These are phyloP conservation scores for Rhombomys opimus DNA, from an alignment of 2,113 vertebrate species.

Conservation along the genomic window DNA sequence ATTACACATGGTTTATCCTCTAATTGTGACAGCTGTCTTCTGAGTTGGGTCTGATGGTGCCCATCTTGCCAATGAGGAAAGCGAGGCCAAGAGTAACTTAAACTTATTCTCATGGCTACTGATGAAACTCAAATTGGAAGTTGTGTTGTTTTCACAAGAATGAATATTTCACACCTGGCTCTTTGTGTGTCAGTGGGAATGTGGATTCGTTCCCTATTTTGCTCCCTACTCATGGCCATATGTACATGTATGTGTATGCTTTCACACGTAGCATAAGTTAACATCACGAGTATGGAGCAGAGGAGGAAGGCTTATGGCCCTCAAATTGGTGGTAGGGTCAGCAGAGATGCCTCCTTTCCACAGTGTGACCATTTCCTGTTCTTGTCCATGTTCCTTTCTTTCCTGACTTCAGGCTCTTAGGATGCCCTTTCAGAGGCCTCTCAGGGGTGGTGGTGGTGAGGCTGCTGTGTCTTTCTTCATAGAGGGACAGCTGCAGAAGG, in stretches of 20 bases:
- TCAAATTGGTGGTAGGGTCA: neutral
- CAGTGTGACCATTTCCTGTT: neutral
- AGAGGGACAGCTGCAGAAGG: neutral
- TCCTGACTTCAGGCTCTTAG: neutral
- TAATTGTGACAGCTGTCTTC: neutral
- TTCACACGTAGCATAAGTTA: neutral
- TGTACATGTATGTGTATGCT: neutral
- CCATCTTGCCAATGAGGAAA: neutral
- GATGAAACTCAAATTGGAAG: neutral
- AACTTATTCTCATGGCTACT: neutral
- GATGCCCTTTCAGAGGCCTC: neutral
- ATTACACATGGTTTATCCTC: neutral
- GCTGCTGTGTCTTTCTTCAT: neutral
- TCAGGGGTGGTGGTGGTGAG: neutral
- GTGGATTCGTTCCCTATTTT: rapidly evolving
- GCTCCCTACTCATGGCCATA: neutral
- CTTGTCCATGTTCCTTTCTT: neutral
- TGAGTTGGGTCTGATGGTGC: neutral
- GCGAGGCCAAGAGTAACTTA: neutral
- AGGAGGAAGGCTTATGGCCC: neutral
- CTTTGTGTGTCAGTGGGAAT: neutral
- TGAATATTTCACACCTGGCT: rapidly evolving
- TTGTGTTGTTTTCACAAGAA: neutral
- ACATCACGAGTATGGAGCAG: neutral
- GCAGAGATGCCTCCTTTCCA: neutral